Evolutionary conservation across 2,888 invertebrate species (phyloP).

Genomic region (Pristionchus entomophagus): DNA sequence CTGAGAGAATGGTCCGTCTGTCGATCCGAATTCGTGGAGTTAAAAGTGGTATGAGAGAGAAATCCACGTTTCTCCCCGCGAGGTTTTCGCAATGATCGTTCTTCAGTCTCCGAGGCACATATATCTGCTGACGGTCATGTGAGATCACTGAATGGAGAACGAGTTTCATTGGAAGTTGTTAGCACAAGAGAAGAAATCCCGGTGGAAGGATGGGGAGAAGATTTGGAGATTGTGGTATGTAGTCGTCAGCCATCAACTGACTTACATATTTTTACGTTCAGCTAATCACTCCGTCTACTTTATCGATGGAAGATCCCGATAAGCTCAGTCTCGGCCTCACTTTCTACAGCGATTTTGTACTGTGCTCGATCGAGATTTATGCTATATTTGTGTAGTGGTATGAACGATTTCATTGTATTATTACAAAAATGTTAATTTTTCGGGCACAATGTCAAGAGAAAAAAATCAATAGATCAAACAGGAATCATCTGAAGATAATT

Average conservation of each 20-base stretch:
- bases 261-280: not conserved
- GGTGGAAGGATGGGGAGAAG: slow-evolving; percentile 23
- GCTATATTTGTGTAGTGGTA: not conserved
- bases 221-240: not conserved
- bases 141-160: not conserved
- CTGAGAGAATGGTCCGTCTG: not conserved
- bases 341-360: slow-evolving; percentile 20
- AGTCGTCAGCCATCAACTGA: not conserved
- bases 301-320: not conserved
- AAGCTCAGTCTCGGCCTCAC: not conserved
- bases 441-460: no score
- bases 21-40: not conserved
- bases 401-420: no score
- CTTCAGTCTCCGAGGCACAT: not conserved
- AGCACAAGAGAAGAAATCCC: not conserved
- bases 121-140: not conserved
- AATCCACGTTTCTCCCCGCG: not conserved
- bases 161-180: not conserved
- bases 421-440: no score
- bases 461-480: no score
- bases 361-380: not conserved
- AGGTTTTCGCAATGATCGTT: not conserved
- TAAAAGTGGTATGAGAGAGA: not conserved
- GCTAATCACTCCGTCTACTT: not conserved
- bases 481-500: not conserved